A percentile compares a stretch with the other conserved stretches of the same genome.
Conservation (phyloP, 1,140 invertebrate genomes). For the Drosophila repleta region DNA sequence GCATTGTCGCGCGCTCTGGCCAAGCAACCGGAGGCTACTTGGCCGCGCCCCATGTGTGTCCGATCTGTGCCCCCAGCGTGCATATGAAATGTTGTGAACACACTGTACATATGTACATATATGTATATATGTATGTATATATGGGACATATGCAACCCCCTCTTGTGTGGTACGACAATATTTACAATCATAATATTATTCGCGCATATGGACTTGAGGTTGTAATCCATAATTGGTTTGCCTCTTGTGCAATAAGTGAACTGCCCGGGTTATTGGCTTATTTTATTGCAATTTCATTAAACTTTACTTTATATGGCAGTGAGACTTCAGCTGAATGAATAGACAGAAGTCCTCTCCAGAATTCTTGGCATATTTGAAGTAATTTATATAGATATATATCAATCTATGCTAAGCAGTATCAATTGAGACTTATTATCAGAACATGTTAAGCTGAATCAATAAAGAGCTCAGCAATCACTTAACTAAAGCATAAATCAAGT, state of each 20-base stretch:
- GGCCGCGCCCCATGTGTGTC: constrained; percentile 71
- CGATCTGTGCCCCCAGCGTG: constrained; percentile 65
- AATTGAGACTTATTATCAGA: no score
- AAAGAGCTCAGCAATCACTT: background rate
- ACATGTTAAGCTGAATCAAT: background rate
- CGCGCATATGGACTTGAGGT: constrained; percentile 75
- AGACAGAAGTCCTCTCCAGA: background rate
- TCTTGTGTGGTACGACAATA: constrained; percentile 43
- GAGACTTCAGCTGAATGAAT: background rate
- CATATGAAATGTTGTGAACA: constrained; percentile 63
- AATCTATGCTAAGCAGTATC: background rate
- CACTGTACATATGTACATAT: background rate
- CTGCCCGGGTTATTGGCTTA: constrained; percentile 8
- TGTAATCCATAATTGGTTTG: constrained; percentile 77
- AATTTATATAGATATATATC: background rate
- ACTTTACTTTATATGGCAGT: background rate
- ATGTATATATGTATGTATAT: no score
- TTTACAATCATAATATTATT: constrained; percentile 76
- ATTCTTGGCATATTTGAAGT: no score
- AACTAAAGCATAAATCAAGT: constrained; percentile 2
- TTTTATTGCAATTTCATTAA: background rate
- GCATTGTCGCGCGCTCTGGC: constrained; percentile 72
- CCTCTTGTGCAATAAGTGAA: constrained; percentile 50
- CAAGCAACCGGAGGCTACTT: constrained; percentile 75
- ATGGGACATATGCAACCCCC: constrained; percentile 1